Base-by-base conservation (phyloP, 1,140 invertebrate genomes). In the Ephestia elutella region DNA sequence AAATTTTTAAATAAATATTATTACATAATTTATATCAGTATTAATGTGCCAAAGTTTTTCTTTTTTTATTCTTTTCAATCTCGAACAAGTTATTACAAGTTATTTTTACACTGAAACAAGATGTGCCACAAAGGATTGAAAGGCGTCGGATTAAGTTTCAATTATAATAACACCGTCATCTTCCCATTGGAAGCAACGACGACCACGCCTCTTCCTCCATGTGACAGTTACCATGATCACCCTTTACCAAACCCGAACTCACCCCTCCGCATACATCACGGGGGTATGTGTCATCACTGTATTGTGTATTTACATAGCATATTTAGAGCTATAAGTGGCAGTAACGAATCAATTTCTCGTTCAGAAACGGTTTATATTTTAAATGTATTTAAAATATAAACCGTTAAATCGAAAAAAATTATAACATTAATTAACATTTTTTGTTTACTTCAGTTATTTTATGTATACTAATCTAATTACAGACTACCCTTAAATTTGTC, bases 191-290 rank as follows among this genome's bases (percentile, higher is more conserved):
- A 72, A 73, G 78, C 64, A 57, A 73, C 76, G 73, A 73, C 65
- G 66, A 71, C 80, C 82, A 80, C 84, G 82, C 84, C 84, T 79
- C 72, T 85, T 87, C 84, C 82, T 75, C 68, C 57, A 69, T 55
- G 69, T 75, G 78, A 77, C 76, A 84, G 76, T 80, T 79, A 76
- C 65, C 64, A 61, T 54, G 63, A 51, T 68, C 70, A 75, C 69
- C 78, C 79, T 71, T 67, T 49, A 51, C 44, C 63, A 67, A 70
- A 65, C 68, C 65, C 70, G 49, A 44, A 19, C 2, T 20, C 50
- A 53, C 50, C 19, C 50, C 50, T n/a, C 20, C 20, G 7, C 7
- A 50, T 50, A 10, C 28, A 53, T 21, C 13, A n/a, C 28, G 7
- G 19, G 19, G 17, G 10, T 50, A 50, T 53, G 4, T 53, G 38